Evolutionary conservation across 2,797 vertebrate species (phyloP), one percentile per base, ranked within the genome.

Genomic region (Acanthis flammea): DNA sequence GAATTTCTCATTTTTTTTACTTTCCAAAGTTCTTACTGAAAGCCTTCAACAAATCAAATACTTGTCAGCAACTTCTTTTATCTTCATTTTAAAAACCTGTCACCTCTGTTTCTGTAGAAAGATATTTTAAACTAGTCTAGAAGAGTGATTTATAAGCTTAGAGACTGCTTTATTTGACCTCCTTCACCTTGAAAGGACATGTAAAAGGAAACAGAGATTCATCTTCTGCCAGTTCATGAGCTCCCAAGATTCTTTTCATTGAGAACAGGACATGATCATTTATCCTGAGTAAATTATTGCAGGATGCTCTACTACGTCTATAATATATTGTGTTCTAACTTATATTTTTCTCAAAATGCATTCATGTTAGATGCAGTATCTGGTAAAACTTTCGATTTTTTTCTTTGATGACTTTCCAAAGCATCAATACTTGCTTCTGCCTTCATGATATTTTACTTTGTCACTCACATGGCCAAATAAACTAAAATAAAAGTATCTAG

Each of bases 111-210:
- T 94, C 92, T 92, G 66, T 62, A 53, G 87, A 65, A 87, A 54
- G 33, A 81, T 94, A 92, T 86, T 94, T 96, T 89, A 95, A 92
- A 90, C 62, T 66, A 91, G 68, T 61, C 78, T 65, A 84, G 78
- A 72, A 84, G 72, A 91, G 87, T 96, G 94, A 96, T 95, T 96
- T 93, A 96, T 94, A 83, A 78, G 70, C 70, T 90, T 60, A 84
- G 55, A 70, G 79, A 66, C 48, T 75, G 47, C 51, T 94, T 96
- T 83, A 66, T 95, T 91, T 94, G 94, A 96, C 89, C 93, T 95
- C 33, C 68, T 92, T 92, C 95, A 94, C 89, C 94, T 97, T 96
- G 92, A 95, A 93, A 96, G 82, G 89, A 94, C 89, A 90, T 25
- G 53, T 50, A 83, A 94, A 92, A 95, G 48, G 87, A 94, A 97